Base-by-base conservation (phyloP, 1,140 invertebrate genomes). In the Philopotamus ludificatus region DNA sequence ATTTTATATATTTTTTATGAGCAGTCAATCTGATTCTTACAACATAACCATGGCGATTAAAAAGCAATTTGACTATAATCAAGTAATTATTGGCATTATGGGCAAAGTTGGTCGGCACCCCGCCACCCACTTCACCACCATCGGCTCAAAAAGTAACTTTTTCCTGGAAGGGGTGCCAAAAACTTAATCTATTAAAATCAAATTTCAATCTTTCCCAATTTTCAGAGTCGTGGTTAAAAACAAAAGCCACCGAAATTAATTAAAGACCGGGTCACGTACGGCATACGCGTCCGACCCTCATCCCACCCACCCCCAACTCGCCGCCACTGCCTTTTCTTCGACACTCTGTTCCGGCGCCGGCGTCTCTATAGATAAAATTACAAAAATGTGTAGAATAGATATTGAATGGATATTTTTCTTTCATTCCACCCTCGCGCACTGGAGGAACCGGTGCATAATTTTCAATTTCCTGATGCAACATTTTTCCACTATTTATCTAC, bases 201-300 rank as follows among this genome's bases (percentile, higher is more conserved):
- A 44, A 63, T 63, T 63, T 54, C 51, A 41, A 63, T 63, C 41
- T 63, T 63, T 63, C 28, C 21, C 22, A 49, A 60, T 50, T 60
- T 45, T 18, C 47, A 20, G 55, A 63, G 61, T 41, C 23, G 18
- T 42, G 28, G 26, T 44, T 20, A 51, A 53, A 63, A 63, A 63
- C 61, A 63, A 63, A 54, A 53, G 61, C 47, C 16, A 12, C 34
- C 47, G 22, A 54, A 63, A 63, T 63, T 63, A 53, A 63, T 63
- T 63, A 63, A 49, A 54, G 50, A 42, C 34, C 28, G 28, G 39
- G 54, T 57, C 54, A 63, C 54, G 54, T 57, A 57, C 34, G 23
- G 15, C 41, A 39, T 21, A 55, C 53, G 53, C 54, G 54, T 21
- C 18, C 23, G 34, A 25, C 23, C 50, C 20, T 22, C 21, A 22